Percentiles rank a stretch among this genome's conserved stretches.
Conservation (phyloP, 2,797 vertebrate species). For the Emydoidea blandingii region DNA sequence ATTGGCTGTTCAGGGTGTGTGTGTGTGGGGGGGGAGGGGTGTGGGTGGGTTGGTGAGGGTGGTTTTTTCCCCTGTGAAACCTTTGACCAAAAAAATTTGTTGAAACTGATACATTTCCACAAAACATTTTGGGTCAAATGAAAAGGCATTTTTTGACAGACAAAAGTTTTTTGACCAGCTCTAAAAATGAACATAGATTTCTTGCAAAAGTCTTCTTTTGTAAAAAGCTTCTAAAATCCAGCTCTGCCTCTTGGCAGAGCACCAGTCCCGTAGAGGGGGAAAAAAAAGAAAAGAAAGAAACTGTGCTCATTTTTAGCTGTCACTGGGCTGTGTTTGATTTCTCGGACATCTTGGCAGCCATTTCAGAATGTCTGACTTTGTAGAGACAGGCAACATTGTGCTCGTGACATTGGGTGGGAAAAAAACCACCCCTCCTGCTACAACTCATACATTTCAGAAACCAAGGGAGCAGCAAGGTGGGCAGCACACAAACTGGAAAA, state of each 20-base stretch:
- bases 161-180: background rate
- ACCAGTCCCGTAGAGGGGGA: background rate
- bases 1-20: background rate
- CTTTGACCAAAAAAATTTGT: background rate
- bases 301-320: background rate
- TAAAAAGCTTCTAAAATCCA: background rate
- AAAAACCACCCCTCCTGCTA: background rate
- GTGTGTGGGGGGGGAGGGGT: too few species aligned
- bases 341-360: conserved; percentile 3
- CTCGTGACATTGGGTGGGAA: background rate
- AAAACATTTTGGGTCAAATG: background rate
- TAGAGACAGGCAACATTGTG: background rate
- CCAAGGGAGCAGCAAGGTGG: background rate
- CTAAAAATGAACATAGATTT: background rate
- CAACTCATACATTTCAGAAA: conserved; percentile 1
- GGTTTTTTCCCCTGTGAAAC: background rate
- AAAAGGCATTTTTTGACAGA: background rate
- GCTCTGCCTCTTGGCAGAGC: background rate
- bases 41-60: too few species aligned
- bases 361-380: conserved; percentile 12
- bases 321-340: conserved; percentile 14
- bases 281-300: background rate
- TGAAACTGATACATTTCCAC: background rate
- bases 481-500: background rate
- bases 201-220: background rate